Percentiles rank a stretch among this genome's conserved stretches.
These are phyloP conservation scores for Balaeniceps rex DNA, from an alignment of 2,113 vertebrate genomes.

Conservation along the genomic window DNA sequence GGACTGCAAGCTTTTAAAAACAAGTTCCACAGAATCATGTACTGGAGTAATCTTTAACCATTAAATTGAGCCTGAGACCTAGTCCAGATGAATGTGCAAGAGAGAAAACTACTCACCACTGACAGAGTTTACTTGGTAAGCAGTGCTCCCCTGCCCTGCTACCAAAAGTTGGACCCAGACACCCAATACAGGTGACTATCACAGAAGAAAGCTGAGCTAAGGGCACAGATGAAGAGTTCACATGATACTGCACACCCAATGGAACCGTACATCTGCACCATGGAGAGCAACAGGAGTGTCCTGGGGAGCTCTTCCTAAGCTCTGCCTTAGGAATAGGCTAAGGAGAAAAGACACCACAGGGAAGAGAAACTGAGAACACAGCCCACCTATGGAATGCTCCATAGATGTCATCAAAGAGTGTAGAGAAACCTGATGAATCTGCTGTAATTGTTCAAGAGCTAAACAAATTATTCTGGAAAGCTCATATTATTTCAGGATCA, in stretches of 20 bases:
- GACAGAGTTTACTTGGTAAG: neutral
- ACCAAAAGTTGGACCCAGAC: neutral
- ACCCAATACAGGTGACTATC: neutral
- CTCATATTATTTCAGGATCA: neutral
- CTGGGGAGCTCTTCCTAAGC: neutral
- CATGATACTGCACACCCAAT: too few relatives aligned
- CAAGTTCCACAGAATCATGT: neutral
- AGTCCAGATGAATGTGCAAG: neutral
- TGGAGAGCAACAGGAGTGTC: fast-evolving
- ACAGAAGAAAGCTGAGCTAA: neutral
- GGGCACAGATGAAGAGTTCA: neutral
- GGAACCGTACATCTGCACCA: neutral
- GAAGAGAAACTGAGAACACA: neutral
- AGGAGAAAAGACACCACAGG: neutral
- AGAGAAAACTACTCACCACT: neutral
- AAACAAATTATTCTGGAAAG: neutral
- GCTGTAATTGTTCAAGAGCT: neutral
- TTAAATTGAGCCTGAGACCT: neutral
- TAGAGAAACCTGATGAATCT: neutral
- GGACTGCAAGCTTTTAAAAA: neutral
- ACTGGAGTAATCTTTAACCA: neutral
- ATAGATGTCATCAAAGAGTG: neutral
- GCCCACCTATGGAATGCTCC: neutral
- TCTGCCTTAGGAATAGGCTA: neutral
- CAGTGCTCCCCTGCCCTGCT: neutral